Percentiles rank a stretch among this genome's conserved stretches.
phyloP scores from a whole-genome alignment of 2,888 invertebrate species.

The Orthosia cruda region DNA sequence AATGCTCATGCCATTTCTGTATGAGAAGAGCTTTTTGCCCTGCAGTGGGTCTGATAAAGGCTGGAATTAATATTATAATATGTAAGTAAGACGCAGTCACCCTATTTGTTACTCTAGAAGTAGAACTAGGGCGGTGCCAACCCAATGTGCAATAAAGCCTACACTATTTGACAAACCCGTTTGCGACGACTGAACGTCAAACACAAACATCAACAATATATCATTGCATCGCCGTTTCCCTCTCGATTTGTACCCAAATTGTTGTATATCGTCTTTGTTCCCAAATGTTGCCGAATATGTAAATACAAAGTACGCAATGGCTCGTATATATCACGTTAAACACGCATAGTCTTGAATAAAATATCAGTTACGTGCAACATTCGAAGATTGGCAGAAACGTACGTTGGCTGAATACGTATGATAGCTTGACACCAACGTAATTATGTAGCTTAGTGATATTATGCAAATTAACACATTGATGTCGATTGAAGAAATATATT shows the following conservation, averaged over 20 bases:
- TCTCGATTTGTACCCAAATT: constrained; percentile 61
- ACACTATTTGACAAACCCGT: constrained; percentile 36
- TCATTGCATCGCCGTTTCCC: constrained; percentile 45
- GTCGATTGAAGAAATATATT: constrained; percentile 1
- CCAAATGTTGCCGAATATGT: constrained; percentile 65
- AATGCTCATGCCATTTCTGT: no score
- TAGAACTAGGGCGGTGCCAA: not conserved
- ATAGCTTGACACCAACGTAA: constrained; percentile 26
- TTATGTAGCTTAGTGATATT: constrained; percentile 33
- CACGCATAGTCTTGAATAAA: constrained; percentile 77
- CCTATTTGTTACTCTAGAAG: constrained; percentile 7
- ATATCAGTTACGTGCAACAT: constrained; percentile 71
- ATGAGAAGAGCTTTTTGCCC: no score
- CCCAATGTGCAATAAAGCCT: constrained; percentile 37
- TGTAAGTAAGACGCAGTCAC: not conserved
- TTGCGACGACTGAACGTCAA: constrained; percentile 21
- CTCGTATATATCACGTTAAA: constrained; percentile 71
- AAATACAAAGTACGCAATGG: constrained; percentile 64
- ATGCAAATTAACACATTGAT: not conserved
- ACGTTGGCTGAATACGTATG: constrained; percentile 61
- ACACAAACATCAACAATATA: constrained; percentile 40
- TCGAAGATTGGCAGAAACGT: constrained; percentile 50
- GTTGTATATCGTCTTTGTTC: constrained; percentile 62
- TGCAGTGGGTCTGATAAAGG: no score
- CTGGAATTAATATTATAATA: no score